Conservation (phyloP, 2,113 vertebrate genomes). For the Neogale vison region DNA sequence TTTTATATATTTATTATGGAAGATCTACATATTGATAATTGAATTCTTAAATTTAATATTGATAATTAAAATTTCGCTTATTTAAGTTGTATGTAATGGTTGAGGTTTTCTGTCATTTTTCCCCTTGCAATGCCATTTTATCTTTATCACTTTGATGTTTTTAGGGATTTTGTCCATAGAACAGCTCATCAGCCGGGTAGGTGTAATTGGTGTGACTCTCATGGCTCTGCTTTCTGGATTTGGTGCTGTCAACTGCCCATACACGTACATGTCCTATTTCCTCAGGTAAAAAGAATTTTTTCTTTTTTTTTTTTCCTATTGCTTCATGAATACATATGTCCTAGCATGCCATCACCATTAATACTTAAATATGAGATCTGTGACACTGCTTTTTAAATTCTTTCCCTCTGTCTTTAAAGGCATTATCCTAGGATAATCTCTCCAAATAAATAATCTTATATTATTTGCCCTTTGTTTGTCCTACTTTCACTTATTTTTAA, state of each 20-base stretch:
- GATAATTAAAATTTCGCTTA: not conserved
- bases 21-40: not conserved
- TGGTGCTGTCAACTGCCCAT: slow-evolving; percentile 98
- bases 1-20: not conserved
- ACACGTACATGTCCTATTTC: slow-evolving; percentile 99
- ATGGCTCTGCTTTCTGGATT: slow-evolving; percentile 99
- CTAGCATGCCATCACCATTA: not conserved
- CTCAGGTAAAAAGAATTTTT: slow-evolving; percentile 89
- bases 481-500: not conserved
- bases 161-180: slow-evolving; percentile 98
- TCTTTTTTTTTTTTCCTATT: not conserved
- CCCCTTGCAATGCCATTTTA: not conserved
- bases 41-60: not conserved
- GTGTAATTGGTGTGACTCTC: slow-evolving; percentile 98
- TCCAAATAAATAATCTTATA: not conserved
- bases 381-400: not conserved
- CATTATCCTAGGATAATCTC: not conserved
- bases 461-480: not conserved
- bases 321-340: not conserved
- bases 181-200: slow-evolving; percentile 98
- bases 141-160: not conserved
- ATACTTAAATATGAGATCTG: not conserved
- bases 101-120: not conserved
- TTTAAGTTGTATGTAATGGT: not conserved
- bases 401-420: not conserved